A percentile compares a stretch with the other conserved stretches of the same genome.
Conservation (phyloP, 53 echinoderm and acorn worm genomes). For the Antedon mediterranea region DNA sequence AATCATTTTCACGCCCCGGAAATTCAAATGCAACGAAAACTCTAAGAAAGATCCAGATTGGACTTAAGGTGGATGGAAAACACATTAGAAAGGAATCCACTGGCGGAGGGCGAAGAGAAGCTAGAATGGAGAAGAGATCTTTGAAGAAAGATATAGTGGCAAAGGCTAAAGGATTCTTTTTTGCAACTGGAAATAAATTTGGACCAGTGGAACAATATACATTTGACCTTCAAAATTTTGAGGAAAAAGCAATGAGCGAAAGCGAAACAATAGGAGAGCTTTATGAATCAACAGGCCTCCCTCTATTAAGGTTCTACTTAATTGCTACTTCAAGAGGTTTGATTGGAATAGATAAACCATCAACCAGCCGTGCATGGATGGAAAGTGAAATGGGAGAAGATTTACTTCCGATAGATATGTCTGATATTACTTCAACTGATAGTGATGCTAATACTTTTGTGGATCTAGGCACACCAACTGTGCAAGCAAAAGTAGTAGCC, state of each 20-base stretch:
- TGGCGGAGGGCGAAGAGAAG: constrained; percentile 12
- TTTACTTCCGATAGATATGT: no score
- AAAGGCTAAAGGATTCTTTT: constrained; percentile 5
- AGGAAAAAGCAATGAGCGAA: not conserved
- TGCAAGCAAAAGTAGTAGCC: not conserved
- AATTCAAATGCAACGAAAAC: constrained; percentile 3
- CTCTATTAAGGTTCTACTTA: constrained; percentile 8
- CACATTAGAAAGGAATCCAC: constrained; percentile 12
- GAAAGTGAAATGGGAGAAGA: no score
- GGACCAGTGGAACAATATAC: constrained; percentile 1
- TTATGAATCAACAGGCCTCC: constrained; percentile 13
- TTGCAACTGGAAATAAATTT: constrained; percentile 8
- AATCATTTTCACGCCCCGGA: constrained; percentile 6
- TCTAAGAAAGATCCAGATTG: constrained; percentile 7
- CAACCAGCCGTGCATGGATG: no score
- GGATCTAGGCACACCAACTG: constrained; percentile 18
- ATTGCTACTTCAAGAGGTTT: no score
- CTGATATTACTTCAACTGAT: no score
- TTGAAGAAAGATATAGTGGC: constrained; percentile 1
- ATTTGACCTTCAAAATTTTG: constrained; percentile 10
- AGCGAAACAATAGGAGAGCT: not conserved
- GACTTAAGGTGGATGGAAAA: constrained; percentile 2
- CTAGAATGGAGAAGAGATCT: not conserved
- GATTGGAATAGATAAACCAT: no score
- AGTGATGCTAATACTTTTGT: not conserved